Evolutionary conservation across 2,888 invertebrate species (phyloP).

Genomic region (Elmis aenea): DNA sequence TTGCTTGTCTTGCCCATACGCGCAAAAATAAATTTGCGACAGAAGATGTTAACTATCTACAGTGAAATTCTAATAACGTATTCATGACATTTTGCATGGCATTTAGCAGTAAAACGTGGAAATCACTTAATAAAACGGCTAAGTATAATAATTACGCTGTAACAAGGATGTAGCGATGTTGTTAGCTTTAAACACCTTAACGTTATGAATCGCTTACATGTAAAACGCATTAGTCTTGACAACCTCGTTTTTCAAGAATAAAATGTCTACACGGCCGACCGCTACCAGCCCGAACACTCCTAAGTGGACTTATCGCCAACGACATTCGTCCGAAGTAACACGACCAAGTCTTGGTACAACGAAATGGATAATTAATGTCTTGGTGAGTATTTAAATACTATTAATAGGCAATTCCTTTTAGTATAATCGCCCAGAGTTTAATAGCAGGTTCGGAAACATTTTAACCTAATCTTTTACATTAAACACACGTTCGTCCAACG

Average conservation of each 20-base stretch:
- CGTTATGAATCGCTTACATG: slow-evolving; percentile 45
- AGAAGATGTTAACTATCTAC: too few species aligned
- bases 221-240: slow-evolving; percentile 44
- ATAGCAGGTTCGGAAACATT: slow-evolving; percentile 40
- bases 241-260: slow-evolving; percentile 32
- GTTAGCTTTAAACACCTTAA: slow-evolving; percentile 45
- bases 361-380: slow-evolving; percentile 32
- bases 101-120: slow-evolving; percentile 28
- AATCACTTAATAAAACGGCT: slow-evolving; percentile 40
- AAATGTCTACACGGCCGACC: slow-evolving; percentile 3
- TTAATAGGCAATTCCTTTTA: slow-evolving; percentile 47
- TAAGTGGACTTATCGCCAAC: too few species aligned
- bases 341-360: slow-evolving; percentile 1
- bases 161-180: slow-evolving; percentile 44
- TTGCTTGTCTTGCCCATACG: too few species aligned
- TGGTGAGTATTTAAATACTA: slow-evolving; percentile 40
- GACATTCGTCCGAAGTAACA: neutral
- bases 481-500: slow-evolving; percentile 32
- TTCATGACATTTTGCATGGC: slow-evolving; percentile 11
- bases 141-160: slow-evolving; percentile 39
- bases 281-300: too few species aligned
- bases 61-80: too few species aligned
- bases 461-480: slow-evolving; percentile 44
- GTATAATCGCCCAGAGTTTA: slow-evolving; percentile 40
- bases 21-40: too few species aligned